Conservation (phyloP, 1,140 invertebrate genomes). For the Caenorhabditis inopinata region DNA sequence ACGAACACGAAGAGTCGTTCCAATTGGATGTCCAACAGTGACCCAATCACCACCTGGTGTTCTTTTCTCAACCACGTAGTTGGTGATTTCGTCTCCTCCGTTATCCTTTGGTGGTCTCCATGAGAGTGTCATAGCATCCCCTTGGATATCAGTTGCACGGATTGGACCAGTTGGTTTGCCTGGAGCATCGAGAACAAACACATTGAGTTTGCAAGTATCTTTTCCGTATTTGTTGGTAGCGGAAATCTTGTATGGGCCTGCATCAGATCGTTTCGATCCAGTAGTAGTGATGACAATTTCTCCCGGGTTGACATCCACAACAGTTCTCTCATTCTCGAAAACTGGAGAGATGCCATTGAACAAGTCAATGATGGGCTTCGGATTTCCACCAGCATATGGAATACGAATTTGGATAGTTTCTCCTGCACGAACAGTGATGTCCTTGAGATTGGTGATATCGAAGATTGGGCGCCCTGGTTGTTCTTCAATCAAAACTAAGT, state of each 20-base stretch:
- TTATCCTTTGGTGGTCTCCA: conserved; percentile 95
- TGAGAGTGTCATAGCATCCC: conserved; percentile 87
- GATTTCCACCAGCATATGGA: conserved; percentile 85
- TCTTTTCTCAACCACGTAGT: conserved; percentile 90
- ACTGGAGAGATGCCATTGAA: conserved; percentile 69
- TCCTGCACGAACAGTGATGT: conserved; percentile 92
- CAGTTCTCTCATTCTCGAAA: conserved; percentile 65
- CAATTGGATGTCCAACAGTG: conserved; percentile 85
- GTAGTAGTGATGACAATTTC: conserved; percentile 78
- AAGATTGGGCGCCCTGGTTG: conserved; percentile 88
- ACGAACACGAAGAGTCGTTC: conserved; percentile 82
- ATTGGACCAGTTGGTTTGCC: conserved; percentile 75
- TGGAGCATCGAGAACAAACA: conserved; percentile 63
- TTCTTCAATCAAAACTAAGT: conserved; percentile 83
- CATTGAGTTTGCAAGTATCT: conserved; percentile 59
- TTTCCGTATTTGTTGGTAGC: conserved; percentile 74
- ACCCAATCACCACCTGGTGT: conserved; percentile 81
- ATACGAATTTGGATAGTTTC: conserved; percentile 95
- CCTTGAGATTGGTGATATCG: conserved; percentile 84
- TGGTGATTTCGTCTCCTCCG: conserved; percentile 77
- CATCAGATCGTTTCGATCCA: conserved; percentile 84
- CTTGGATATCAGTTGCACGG: conserved; percentile 87
- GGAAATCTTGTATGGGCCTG: conserved; percentile 87
- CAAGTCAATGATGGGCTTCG: conserved; percentile 89
- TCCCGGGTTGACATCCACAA: conserved; percentile 50